phyloP scores from a whole-genome alignment of 2,888 invertebrate genomes.

The Tinea semifulvella region DNA sequence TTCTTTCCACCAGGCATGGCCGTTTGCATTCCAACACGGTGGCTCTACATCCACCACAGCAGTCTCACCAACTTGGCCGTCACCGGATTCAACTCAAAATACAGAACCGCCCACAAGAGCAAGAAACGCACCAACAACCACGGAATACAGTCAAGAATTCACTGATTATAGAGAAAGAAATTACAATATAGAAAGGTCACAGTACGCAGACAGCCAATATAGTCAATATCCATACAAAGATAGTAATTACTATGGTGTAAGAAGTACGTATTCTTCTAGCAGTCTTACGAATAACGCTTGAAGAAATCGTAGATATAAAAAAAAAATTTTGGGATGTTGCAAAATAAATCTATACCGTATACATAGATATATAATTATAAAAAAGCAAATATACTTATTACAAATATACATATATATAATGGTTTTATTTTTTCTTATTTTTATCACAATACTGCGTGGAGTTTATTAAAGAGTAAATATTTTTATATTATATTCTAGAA shows the following conservation, averaged over 20 bases:
- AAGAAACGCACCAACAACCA: conserved; percentile 22
- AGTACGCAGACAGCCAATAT: conserved; percentile 37
- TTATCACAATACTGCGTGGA: too few relatives aligned
- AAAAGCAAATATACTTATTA: too few relatives aligned
- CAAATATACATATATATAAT: too few relatives aligned
- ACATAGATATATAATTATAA: too few relatives aligned
- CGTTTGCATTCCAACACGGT: conserved; percentile 78
- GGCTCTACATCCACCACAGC: conserved; percentile 50
- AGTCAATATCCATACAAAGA: conserved; percentile 53
- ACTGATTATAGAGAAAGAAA: conserved; percentile 47
- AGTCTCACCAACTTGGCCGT: conserved; percentile 51
- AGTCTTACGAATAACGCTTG: conserved; percentile 33
- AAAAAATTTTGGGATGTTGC: too few relatives aligned
- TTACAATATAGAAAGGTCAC: conserved; percentile 33
- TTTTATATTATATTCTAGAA: too few relatives aligned
- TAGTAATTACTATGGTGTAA: conserved; percentile 47
- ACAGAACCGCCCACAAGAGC: conserved; percentile 19
- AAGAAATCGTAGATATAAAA: too few relatives aligned
- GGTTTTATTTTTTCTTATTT: too few relatives aligned
- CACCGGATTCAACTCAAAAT: conserved; percentile 26
- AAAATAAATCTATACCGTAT: too few relatives aligned
- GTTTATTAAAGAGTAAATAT: too few relatives aligned
- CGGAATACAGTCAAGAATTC: conserved; percentile 35
- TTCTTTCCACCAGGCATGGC: conserved; percentile 75
- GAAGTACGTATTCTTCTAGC: conserved; percentile 40